Conservation (phyloP, 2,888 invertebrate species). For the Stenurella melanura region DNA sequence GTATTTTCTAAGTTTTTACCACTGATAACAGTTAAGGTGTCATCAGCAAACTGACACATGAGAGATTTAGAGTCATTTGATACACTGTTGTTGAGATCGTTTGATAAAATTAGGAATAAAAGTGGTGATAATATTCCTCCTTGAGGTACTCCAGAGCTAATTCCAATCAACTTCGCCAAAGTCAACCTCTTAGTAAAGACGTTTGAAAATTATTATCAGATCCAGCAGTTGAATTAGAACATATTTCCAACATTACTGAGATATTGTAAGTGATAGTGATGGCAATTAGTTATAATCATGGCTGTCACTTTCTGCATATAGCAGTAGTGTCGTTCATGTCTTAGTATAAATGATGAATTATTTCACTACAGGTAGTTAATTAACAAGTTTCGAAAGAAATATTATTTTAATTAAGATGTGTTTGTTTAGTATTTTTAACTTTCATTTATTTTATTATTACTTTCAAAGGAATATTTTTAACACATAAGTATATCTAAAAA, state of each 20-base stretch:
- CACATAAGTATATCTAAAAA: neutral
- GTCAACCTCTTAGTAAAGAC: constrained; percentile 3
- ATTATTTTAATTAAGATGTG: neutral
- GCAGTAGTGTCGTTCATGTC: no score
- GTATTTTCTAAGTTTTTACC: no score
- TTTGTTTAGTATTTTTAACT: neutral
- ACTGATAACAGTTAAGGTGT: no score
- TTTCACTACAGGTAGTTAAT: no score
- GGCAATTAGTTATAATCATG: neutral
- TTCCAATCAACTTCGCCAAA: neutral
- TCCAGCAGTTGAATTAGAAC: constrained; percentile 8
- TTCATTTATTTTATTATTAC: neutral
- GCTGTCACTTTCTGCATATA: neutral
- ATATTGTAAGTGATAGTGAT: neutral
- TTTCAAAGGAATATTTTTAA: neutral
- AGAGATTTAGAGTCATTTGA: no score
- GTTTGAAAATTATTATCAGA: constrained; percentile 25
- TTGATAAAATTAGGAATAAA: no score
- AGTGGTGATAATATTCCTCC: no score
- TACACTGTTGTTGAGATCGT: no score
- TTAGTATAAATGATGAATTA: no score
- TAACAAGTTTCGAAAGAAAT: neutral
- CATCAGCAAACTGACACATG: no score
- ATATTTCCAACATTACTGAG: neutral
- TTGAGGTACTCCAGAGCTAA: neutral